phyloP scores from a whole-genome alignment of 1,140 invertebrate genomes.

The Eufriesea mexicana region DNA sequence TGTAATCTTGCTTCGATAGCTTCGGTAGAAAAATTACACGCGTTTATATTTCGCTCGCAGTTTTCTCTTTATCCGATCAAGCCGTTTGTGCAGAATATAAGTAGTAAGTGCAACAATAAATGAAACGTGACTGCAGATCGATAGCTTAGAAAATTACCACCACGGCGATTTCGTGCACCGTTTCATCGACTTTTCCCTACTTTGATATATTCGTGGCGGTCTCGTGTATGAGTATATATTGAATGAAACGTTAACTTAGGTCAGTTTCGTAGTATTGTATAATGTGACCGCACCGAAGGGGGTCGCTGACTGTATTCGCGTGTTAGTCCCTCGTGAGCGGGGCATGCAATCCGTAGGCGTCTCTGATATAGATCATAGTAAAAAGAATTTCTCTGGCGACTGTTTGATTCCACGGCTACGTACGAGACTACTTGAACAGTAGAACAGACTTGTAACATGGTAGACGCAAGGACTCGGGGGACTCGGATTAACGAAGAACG shows the following conservation, averaged over 20 bases:
- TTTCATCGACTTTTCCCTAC: constrained; percentile 46
- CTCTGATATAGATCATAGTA: constrained; percentile 74
- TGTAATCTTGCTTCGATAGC: not conserved
- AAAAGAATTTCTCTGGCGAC: constrained; percentile 22
- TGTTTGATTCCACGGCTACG: not conserved
- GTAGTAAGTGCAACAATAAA: constrained; percentile 10
- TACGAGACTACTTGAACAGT: not conserved
- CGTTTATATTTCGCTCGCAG: not conserved
- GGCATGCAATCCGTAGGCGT: constrained; percentile 69
- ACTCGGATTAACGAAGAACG: constrained; percentile 47
- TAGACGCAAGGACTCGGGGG: not conserved
- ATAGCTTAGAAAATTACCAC: constrained; percentile 6
- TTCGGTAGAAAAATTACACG: too few relatives aligned
- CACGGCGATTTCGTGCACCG: constrained; percentile 16
- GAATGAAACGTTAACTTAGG: constrained; percentile 75
- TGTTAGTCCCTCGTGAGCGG: constrained; percentile 75
- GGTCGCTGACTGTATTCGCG: constrained; percentile 79
- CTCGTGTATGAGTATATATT: constrained; percentile 40
- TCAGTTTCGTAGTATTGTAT: constrained; percentile 74
- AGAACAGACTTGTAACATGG: not conserved
- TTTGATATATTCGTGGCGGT: constrained; percentile 18
- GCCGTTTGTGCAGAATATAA: not conserved
- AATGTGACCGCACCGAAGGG: constrained; percentile 57
- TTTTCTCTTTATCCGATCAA: not conserved
- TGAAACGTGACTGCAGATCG: not conserved